Conservation (phyloP, 1,140 invertebrate genomes). For the Latrodectus geometricus region DNA sequence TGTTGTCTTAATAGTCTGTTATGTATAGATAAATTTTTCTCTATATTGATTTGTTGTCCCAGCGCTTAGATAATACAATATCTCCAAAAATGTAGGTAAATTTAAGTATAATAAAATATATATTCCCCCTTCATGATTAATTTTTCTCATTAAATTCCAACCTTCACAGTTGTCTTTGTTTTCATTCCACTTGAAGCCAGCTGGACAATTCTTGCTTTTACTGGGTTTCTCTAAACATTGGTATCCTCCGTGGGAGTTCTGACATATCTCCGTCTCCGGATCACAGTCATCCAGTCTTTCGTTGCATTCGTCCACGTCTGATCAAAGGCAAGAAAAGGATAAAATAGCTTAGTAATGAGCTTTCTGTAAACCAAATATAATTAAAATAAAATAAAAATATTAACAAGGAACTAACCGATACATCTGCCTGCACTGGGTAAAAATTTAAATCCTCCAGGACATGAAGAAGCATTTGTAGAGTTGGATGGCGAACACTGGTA, state of each 20-base stretch:
- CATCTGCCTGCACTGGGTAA: conserved; percentile 63
- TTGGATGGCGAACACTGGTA: conserved; percentile 67
- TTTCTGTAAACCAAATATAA: not conserved
- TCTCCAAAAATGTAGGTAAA: no score
- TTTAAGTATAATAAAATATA: no score
- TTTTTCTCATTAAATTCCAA: conserved; percentile 71
- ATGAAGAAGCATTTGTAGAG: conserved; percentile 40
- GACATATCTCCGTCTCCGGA: conserved; percentile 75
- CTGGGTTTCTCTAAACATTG: conserved; percentile 66
- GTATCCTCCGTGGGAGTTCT: conserved; percentile 76
- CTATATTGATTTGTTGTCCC: no score
- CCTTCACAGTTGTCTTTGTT: conserved; percentile 78
- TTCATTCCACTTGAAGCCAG: conserved; percentile 66
- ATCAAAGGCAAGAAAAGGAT: not conserved
- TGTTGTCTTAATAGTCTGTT: no score
- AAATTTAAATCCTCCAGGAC: conserved; percentile 67
- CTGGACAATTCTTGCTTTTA: conserved; percentile 43
- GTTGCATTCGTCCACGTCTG: conserved; percentile 78
- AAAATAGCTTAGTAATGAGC: not conserved
- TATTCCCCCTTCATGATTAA: no score
- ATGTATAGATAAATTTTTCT: no score
- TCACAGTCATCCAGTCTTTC: conserved; percentile 75
- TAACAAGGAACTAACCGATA: conserved; percentile 24
- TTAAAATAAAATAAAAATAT: not conserved
- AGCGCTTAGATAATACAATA: no score